Evolutionary conservation across 2,113 vertebrate genomes (phyloP).

Genomic region (Rhineura floridana): DNA sequence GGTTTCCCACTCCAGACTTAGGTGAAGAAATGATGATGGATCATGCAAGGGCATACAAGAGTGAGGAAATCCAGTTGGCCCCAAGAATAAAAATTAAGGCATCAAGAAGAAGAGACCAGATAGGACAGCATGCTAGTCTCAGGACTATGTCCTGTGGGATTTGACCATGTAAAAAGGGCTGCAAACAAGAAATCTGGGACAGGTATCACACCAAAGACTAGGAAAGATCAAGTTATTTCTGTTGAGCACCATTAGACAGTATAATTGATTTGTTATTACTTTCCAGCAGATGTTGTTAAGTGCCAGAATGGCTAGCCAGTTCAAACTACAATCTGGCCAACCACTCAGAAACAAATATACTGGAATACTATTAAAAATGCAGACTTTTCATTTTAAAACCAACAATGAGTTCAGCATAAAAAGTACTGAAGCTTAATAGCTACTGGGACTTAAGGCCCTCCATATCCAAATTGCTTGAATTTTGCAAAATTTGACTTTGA

Average conservation of each 20-base stretch:
- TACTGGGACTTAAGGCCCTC: neutral
- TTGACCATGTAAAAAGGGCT: neutral
- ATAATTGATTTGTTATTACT: neutral
- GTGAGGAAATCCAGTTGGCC: no score
- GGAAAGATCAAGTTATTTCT: neutral
- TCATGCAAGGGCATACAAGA: neutral
- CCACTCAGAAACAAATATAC: neutral
- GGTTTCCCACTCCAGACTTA: no score
- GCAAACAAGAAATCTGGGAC: neutral
- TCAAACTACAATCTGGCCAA: neutral
- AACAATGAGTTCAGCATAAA: no score
- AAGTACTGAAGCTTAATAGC: neutral
- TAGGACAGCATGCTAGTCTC: neutral
- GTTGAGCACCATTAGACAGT: neutral
- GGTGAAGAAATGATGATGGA: neutral
- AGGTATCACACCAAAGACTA: neutral
- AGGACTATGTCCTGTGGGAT: no score
- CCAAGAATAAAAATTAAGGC: no score
- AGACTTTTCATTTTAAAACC: neutral
- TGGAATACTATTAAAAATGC: neutral
- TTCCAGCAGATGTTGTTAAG: neutral
- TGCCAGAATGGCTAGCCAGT: neutral
- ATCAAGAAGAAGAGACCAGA: neutral
- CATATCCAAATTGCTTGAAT: no score
- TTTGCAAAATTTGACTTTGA: no score